phyloP scores from a whole-genome alignment of 2,113 vertebrate species.

The Carettochelys insculpta region DNA sequence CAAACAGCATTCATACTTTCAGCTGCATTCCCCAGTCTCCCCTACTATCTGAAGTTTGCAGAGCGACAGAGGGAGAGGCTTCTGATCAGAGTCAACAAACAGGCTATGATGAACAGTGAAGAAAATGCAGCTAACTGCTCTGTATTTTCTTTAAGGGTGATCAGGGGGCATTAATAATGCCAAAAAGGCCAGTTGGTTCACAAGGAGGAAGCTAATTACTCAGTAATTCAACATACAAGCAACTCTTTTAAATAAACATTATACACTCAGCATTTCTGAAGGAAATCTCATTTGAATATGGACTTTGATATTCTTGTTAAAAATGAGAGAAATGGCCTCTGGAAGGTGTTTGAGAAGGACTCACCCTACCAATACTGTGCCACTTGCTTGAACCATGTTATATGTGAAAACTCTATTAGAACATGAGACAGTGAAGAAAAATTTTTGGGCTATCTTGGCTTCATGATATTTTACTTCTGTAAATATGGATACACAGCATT shows the following conservation, averaged over 20 bases:
- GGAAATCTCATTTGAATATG: background rate
- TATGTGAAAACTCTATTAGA: background rate
- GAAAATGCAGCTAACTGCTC: background rate
- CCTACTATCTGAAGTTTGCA: conserved; percentile 31
- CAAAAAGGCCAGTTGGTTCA: background rate
- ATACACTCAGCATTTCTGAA: background rate
- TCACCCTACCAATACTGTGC: background rate
- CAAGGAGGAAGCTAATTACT: background rate
- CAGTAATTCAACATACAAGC: background rate
- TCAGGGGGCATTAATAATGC: background rate
- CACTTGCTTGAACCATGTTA: background rate
- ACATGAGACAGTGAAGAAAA: background rate
- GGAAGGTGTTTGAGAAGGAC: background rate
- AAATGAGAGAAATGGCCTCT: background rate
- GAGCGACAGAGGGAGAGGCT: background rate
- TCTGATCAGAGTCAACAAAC: background rate
- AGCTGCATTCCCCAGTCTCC: conserved; percentile 51
- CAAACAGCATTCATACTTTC: conserved; percentile 81
- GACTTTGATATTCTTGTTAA: background rate
- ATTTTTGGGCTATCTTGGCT: background rate
- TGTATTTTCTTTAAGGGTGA: background rate
- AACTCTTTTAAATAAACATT: background rate
- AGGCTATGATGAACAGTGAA: conserved; percentile 7
- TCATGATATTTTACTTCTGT: background rate
- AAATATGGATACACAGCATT: background rate